Conservation (phyloP, 1,140 invertebrate species). For the Parasteatoda tepidariorum region DNA sequence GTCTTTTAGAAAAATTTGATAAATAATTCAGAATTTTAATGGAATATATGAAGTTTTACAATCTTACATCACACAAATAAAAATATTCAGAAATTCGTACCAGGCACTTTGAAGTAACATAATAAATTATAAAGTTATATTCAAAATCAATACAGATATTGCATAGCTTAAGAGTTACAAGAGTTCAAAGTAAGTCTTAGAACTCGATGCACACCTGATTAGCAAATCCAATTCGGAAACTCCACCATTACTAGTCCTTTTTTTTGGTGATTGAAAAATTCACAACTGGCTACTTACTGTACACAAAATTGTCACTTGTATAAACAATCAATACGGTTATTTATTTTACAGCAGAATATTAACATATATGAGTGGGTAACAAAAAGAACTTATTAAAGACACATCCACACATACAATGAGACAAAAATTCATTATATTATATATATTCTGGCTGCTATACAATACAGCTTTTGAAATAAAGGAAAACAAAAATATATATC, state of each 20-base stretch:
- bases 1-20: too few species aligned
- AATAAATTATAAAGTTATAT: conserved; percentile 11
- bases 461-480: not conserved
- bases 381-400: not conserved
- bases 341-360: not conserved
- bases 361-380: not conserved
- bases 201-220: not conserved
- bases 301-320: too few species aligned
- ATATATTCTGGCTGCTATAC: not conserved
- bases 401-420: not conserved
- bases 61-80: too few species aligned
- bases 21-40: too few species aligned
- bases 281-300: not conserved
- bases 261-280: too few species aligned
- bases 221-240: not conserved
- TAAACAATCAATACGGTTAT: too few species aligned
- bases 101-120: conserved; percentile 45
- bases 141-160: conserved; percentile 14
- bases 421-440: not conserved
- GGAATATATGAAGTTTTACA: too few species aligned
- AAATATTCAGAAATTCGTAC: not conserved
- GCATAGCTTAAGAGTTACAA: not conserved
- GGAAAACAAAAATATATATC: not conserved
- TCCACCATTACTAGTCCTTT: too few species aligned
- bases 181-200: not conserved